These are phyloP conservation scores for Microcebus jonahi DNA, from an alignment of 2,113 vertebrate genomes.

Conservation along the genomic window DNA sequence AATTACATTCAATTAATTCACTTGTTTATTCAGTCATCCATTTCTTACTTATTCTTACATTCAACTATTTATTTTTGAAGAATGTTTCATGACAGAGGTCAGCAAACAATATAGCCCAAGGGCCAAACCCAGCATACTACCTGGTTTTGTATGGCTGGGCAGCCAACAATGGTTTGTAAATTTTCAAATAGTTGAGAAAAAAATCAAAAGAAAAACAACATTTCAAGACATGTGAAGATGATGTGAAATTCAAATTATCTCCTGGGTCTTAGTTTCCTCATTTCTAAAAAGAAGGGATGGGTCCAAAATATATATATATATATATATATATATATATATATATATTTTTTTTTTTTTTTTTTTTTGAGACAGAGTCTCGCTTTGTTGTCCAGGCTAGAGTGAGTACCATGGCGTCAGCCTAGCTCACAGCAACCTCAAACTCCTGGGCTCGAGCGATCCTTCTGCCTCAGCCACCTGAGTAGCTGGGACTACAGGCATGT, in stretches of 20 bases:
- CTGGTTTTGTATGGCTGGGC: not conserved
- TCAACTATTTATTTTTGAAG: conserved; percentile 22
- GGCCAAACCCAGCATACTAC: not conserved
- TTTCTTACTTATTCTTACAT: conserved; percentile 32
- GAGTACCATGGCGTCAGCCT: too few relatives aligned
- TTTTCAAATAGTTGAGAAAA: not conserved
- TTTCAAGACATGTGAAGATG: not conserved
- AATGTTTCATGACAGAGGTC: not conserved
- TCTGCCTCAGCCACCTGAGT: too few relatives aligned
- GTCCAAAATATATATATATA: not conserved
- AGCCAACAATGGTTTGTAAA: not conserved
- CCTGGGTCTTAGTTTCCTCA: not conserved
- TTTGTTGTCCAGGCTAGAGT: too few relatives aligned
- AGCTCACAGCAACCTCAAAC: too few relatives aligned
- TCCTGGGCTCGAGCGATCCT: too few relatives aligned
- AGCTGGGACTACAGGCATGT: too few relatives aligned
- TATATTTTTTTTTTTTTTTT: too few relatives aligned
- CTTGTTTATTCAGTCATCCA: conserved; percentile 16
- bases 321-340: not conserved
- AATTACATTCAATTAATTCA: conserved; percentile 41
- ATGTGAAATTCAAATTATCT: not conserved
- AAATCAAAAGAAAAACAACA: not conserved
- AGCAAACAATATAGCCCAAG: not conserved
- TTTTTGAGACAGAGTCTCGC: too few relatives aligned
- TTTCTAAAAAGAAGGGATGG: not conserved